These are phyloP conservation scores for Aethes cnicana DNA, from an alignment of 2,888 invertebrate genomes.

Conservation along the genomic window DNA sequence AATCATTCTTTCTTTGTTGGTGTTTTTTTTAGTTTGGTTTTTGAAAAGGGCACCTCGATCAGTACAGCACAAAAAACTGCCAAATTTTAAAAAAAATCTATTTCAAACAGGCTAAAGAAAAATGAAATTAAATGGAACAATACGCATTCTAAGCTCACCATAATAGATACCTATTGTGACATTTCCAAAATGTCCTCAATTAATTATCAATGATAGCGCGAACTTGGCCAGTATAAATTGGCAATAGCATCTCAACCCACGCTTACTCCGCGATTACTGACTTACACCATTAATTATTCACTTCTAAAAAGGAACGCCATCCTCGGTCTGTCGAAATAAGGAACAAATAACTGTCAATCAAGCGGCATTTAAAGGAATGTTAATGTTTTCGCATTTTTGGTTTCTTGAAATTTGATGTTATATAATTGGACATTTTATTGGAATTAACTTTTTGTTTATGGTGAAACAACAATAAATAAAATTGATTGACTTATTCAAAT, in stretches of 20 bases:
- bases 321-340: slow-evolving; percentile 2
- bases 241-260: slow-evolving; percentile 28
- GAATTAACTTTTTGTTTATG: slow-evolving; percentile 8
- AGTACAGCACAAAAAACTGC: no score
- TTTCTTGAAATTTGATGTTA: slow-evolving; percentile 18
- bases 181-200: slow-evolving; percentile 25
- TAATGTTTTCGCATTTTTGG: slow-evolving; percentile 15
- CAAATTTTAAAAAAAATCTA: no score
- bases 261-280: slow-evolving; percentile 9
- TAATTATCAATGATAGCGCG: slow-evolving; percentile 25
- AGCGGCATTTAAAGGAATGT: not conserved
- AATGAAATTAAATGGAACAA: no score
- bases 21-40: no score
- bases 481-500: no score
- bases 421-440: slow-evolving; percentile 12
- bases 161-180: slow-evolving; percentile 1
- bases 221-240: slow-evolving; percentile 24
- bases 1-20: no score
- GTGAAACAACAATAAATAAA: slow-evolving; percentile 1
- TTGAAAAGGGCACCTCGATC: not conserved
- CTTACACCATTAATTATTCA: not conserved
- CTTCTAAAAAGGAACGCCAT: not conserved
- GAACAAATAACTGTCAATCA: not conserved
- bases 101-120: no score
- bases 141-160: no score